A percentile compares a stretch with the other conserved stretches of the same genome.
Evolutionary conservation across 2,113 vertebrate genomes (phyloP).

Genomic region (Rhea americana): DNA sequence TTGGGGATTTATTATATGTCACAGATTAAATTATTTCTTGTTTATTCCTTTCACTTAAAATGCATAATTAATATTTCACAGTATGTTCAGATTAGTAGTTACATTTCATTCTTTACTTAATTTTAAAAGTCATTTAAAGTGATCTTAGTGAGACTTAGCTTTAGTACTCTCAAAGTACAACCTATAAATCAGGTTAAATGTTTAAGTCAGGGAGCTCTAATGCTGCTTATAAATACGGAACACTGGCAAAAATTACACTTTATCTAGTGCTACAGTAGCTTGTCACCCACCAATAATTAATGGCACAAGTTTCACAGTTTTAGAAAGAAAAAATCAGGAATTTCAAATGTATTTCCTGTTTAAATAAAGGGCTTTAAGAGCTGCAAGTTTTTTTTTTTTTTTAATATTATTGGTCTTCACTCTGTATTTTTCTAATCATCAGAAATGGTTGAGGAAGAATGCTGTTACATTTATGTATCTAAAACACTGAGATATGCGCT

Average conservation of each 20-base stretch:
- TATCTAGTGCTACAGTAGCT: conserved; percentile 23
- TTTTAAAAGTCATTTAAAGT: conserved; percentile 70
- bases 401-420: background rate
- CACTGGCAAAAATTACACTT: conserved; percentile 44
- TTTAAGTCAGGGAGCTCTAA: conserved; percentile 58
- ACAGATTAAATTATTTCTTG: conserved; percentile 74
- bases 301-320: background rate
- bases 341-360: background rate
- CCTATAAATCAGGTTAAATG: conserved; percentile 76
- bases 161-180: conserved; percentile 62
- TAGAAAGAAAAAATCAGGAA: conserved; percentile 1
- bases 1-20: conserved; percentile 72
- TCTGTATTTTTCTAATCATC: background rate
- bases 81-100: conserved; percentile 66
- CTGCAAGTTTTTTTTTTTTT: background rate
- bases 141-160: conserved; percentile 48
- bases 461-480: background rate
- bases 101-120: conserved; percentile 70
- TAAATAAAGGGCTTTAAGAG: conserved; percentile 11
- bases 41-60: conserved; percentile 71
- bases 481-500: background rate
- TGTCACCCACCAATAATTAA: conserved; percentile 42
- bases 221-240: conserved; percentile 59
- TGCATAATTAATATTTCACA: conserved; percentile 76
- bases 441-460: background rate